These are phyloP conservation scores for Pasiphila rectangulata DNA, from an alignment of 2,888 invertebrate genomes.

Conservation along the genomic window DNA sequence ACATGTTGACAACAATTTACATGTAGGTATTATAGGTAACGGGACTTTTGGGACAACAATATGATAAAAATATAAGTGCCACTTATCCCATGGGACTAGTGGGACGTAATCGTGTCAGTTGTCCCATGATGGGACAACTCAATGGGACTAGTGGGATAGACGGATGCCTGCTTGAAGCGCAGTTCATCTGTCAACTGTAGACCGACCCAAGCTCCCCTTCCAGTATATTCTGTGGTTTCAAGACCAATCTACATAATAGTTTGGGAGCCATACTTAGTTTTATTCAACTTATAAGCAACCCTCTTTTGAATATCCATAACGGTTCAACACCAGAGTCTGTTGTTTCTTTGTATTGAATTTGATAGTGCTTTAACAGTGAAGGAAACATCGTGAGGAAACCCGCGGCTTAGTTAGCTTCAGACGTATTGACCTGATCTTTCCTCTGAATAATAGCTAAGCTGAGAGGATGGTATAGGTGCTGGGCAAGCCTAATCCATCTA, in stretches of 20 bases:
- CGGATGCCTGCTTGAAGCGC: too few relatives aligned
- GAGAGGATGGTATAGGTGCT: too few relatives aligned
- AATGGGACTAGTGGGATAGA: too few relatives aligned
- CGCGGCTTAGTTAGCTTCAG: not conserved
- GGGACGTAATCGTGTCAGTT: too few relatives aligned
- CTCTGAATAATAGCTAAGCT: too few relatives aligned
- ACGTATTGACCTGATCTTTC: not conserved
- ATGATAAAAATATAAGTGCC: too few relatives aligned
- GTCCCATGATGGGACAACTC: too few relatives aligned
- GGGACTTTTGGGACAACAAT: too few relatives aligned
- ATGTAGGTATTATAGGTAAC: too few relatives aligned
- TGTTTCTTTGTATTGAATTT: slow-evolving; percentile 9
- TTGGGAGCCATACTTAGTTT: slow-evolving; percentile 2
- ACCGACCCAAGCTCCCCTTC: not conserved
- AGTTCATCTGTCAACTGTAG: not conserved
- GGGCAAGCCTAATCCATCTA: not conserved
- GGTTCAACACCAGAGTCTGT: slow-evolving; percentile 1
- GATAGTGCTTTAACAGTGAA: not conserved
- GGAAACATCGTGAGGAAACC: not conserved
- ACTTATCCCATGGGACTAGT: too few relatives aligned
- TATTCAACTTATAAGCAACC: slow-evolving; percentile 6
- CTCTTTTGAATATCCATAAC: not conserved
- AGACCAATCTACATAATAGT: slow-evolving; percentile 9
- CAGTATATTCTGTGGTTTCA: not conserved
- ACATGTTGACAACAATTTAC: too few relatives aligned